Conservation (phyloP, 1,140 invertebrate species). For the Zaprionus capensis region DNA sequence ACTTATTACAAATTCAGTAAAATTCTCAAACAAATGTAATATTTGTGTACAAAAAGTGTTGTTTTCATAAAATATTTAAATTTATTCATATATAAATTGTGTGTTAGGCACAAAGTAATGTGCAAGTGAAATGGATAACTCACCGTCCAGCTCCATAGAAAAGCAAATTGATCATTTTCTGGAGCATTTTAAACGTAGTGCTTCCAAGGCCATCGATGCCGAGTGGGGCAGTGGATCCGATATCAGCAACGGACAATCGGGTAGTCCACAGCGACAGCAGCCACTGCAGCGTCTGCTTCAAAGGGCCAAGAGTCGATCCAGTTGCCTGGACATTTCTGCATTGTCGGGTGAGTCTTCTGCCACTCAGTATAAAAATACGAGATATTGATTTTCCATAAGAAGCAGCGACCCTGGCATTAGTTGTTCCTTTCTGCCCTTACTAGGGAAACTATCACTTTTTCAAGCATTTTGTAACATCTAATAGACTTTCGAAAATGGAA, state of each 20-base stretch:
- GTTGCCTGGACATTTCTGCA: slow-evolving; percentile 64
- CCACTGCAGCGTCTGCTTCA: slow-evolving; percentile 55
- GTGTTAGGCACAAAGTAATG: slow-evolving; percentile 10
- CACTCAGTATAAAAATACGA: background rate
- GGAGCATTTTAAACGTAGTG: slow-evolving; percentile 91
- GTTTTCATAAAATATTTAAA: background rate
- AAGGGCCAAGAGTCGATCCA: slow-evolving; percentile 64
- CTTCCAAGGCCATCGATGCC: slow-evolving; percentile 87
- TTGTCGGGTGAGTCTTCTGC: slow-evolving; percentile 53
- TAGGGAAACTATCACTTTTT: background rate
- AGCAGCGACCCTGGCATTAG: slow-evolving; percentile 18
- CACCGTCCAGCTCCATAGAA: slow-evolving; percentile 89
- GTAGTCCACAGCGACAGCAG: slow-evolving; percentile 44
- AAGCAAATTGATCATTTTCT: slow-evolving; percentile 92
- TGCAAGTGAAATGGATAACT: slow-evolving; percentile 86
- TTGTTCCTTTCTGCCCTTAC: background rate
- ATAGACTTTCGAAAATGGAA: background rate
- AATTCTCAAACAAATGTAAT: background rate
- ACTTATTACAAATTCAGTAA: background rate
- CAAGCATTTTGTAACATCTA: background rate
- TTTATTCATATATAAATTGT: background rate
- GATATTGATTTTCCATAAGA: slow-evolving; percentile 59
- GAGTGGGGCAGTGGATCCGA: slow-evolving; percentile 50
- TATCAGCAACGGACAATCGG: slow-evolving; percentile 30
- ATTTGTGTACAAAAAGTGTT: background rate